Evolutionary conservation across 2,113 vertebrate genomes (phyloP), one percentile per base, ranked within the genome.

Genomic region (Amia ocellicauda): DNA sequence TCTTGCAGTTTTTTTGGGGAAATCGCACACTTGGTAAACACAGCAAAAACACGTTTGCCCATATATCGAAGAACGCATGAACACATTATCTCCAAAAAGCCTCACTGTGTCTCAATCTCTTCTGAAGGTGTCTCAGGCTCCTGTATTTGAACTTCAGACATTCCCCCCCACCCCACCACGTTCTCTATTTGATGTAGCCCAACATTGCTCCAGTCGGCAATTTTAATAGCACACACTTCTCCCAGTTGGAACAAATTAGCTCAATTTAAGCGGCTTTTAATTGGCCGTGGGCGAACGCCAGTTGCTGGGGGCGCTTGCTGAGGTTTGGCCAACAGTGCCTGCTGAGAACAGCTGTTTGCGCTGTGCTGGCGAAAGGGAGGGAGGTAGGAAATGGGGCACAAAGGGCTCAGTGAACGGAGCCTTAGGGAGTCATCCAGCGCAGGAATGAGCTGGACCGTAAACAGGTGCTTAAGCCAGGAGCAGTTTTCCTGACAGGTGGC

Each of bases 381-480:
- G 41, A 60, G 60, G 74, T 58, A 54, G 27, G 24, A 67, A 50
- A 69, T 70, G 76, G 73, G 78, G 77, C 75, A 79, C 58, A 52
- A 47, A 80, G 79, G 75, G 78, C 67, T 63, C 36, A 16, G 31
- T 28, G 69, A 69, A 64, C 60, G 65, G 69, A 53, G 67, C 58
- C 29, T 36, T 31, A 63, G 71, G 62, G 73, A 69, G 56, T 19
- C 31, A 36, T 36, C 11, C 5, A 36, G 31, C 11, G 31, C 31
- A 36, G 31, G 11, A 52, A 16, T 56, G 50, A 67, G 64, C 65
- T 73, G 31, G 74, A 69, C 69, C 62, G 59, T 62, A 73, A 68
- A 64, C 77, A 80, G 75, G 76, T 83, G 78, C 74, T 62, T 50
- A 60, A 74, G 64, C 73, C 80, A 80, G 78, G 80, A 60, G 66